phyloP scores from a whole-genome alignment of 1,140 invertebrate genomes.

The Alviniconcha marisindica region DNA sequence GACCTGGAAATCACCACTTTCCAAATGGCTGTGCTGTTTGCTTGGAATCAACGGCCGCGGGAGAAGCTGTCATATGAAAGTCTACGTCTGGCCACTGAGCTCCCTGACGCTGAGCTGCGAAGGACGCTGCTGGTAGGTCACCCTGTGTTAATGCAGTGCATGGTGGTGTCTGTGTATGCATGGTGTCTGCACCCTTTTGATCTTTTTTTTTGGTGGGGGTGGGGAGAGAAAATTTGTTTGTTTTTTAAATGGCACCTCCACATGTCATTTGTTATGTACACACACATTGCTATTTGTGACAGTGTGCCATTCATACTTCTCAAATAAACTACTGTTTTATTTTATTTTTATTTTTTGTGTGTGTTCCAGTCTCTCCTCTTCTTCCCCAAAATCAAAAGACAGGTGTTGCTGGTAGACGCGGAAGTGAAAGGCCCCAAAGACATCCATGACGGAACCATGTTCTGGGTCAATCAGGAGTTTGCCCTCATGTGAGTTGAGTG shows the following conservation, averaged over 20 bases:
- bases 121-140: conserved; percentile 93
- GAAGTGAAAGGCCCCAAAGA: conserved; percentile 92
- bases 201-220: too few species aligned
- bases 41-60: conserved; percentile 95
- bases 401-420: conserved; percentile 89
- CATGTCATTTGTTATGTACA: too few species aligned
- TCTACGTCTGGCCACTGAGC: conserved; percentile 94
- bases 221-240: too few species aligned
- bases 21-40: conserved; percentile 99
- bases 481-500: conserved; percentile 83
- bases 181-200: too few species aligned
- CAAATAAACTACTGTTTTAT: too few species aligned
- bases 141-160: too few species aligned
- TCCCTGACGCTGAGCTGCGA: conserved; percentile 96
- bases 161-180: not conserved
- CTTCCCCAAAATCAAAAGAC: conserved; percentile 97
- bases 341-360: conserved; percentile 1
- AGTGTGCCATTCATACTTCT: too few species aligned
- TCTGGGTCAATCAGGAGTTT: conserved; percentile 99
- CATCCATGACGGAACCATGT: conserved; percentile 93
- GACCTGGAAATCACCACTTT: conserved; percentile 99
- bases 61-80: conserved; percentile 97
- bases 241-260: too few species aligned
- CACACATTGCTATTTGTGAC: too few species aligned
- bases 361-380: conserved; percentile 88